A percentile compares a stretch with the other conserved stretches of the same genome.
Conservation (phyloP, 2,888 invertebrate genomes). For the Apoda limacodes region DNA sequence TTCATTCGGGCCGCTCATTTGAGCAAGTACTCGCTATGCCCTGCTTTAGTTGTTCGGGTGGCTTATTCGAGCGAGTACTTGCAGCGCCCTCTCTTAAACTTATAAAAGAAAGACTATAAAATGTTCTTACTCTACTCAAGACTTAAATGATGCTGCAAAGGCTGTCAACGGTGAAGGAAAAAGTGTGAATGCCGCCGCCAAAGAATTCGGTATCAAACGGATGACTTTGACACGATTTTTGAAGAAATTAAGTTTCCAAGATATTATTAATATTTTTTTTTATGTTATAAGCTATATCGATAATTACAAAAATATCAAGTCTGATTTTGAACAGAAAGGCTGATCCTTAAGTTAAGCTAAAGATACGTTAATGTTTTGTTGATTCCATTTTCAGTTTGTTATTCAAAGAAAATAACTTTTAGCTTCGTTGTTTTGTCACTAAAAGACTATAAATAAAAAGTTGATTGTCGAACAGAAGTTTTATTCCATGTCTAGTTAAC, state of each 20-base stretch:
- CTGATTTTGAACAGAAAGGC: slow-evolving; percentile 12
- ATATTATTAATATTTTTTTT: too few species aligned
- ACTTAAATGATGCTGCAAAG: slow-evolving; percentile 18
- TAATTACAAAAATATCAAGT: slow-evolving; percentile 10
- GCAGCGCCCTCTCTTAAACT: too few species aligned
- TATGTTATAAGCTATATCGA: too few species aligned
- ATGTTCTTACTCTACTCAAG: slow-evolving; percentile 18
- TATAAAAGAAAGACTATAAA: slow-evolving; percentile 16
- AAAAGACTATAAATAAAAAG: slow-evolving; percentile 10
- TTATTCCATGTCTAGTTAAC: too few species aligned
- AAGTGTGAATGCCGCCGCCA: slow-evolving; percentile 18
- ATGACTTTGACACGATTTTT: slow-evolving; percentile 22
- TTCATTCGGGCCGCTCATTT: too few species aligned
- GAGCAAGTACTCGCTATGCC: too few species aligned
- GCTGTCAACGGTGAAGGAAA: slow-evolving; percentile 16
- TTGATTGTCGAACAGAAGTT: slow-evolving; percentile 8
- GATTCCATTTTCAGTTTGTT: slow-evolving; percentile 14
- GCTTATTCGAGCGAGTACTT: too few species aligned
- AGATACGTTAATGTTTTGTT: slow-evolving; percentile 17
- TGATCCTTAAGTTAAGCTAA: slow-evolving; percentile 9
- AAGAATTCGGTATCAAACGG: slow-evolving; percentile 22
- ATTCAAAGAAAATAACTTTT: slow-evolving; percentile 14
- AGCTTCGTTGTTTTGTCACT: too few species aligned
- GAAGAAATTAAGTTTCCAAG: slow-evolving; percentile 20
- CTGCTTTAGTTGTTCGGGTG: too few species aligned